Evolutionary conservation across 2,888 invertebrate species (phyloP), one percentile per base, ranked within the genome.

Genomic region (Theodoxus fluviatilis): DNA sequence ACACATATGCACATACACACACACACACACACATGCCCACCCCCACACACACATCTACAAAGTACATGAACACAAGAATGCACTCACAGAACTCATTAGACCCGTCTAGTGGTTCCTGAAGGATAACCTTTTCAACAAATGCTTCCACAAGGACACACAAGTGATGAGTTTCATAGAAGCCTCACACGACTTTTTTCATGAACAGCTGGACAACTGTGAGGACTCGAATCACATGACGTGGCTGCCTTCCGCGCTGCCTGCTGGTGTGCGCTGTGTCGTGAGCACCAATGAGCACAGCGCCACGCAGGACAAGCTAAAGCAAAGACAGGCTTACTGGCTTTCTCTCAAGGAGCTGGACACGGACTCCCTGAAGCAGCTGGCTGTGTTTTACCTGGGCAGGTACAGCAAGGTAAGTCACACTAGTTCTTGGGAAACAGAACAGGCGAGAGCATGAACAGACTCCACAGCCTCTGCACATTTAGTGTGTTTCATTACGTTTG

Each of bases 161-260:
- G n/a, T n/a, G n/a, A n/a, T n/a, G n/a, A n/a, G n/a, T n/a, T n/a
- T n/a, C n/a, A n/a, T n/a, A n/a, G n/a, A n/a, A n/a, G n/a, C n/a
- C n/a, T n/a, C n/a, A n/a, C n/a, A n/a, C n/a, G n/a, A n/a, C n/a
- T n/a, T n/a, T n/a, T n/a, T n/a, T n/a, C n/a, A n/a, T n/a, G n/a
- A n/a, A n/a, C 71, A 83, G 83, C 70, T 83, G 38, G 73, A 74
- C 59, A 74, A 75, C 31, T 71, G 70, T 49, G 73, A 78, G 38
- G 49, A 25, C 28, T 38, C 72, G 3, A 59, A 72, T 35, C 81
- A 82, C 64, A 70, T 84, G 63, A 76, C 73, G 22, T 84, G 83
- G 84, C 73, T 85, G 15, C 83, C 83, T 4, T 79, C 81, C 3
- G 66, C 70, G 2, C 78, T 83, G 28, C 84, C 85, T 18, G 52